These are phyloP conservation scores for Ancistrus triradiatus DNA, from an alignment of 2,113 vertebrate species.

Conservation along the genomic window DNA sequence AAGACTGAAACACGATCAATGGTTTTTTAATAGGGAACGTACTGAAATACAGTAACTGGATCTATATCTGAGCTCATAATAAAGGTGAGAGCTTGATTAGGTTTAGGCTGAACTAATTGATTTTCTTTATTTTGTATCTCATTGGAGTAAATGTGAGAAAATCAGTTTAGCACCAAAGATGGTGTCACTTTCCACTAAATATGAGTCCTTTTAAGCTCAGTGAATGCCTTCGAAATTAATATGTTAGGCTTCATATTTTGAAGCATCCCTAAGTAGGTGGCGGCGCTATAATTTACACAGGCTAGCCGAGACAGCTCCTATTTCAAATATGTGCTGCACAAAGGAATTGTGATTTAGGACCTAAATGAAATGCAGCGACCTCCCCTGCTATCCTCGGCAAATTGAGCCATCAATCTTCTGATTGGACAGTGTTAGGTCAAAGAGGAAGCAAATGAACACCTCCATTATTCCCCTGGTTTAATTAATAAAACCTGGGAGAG, in stretches of 20 bases:
- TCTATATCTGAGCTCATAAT: slow-evolving; percentile 36
- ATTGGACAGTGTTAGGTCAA: slow-evolving; percentile 40
- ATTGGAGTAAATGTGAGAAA: neutral
- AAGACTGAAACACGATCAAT: slow-evolving; percentile 34
- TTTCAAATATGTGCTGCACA: slow-evolving; percentile 6
- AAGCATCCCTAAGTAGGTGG: slow-evolving; percentile 2
- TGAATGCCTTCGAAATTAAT: neutral
- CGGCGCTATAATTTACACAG: neutral
- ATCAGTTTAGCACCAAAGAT: neutral
- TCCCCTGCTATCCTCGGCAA: slow-evolving; percentile 35
- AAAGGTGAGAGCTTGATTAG: slow-evolving; percentile 29
- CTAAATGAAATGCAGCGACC: slow-evolving; percentile 21
- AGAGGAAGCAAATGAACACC: slow-evolving; percentile 35
- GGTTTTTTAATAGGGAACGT: slow-evolving; percentile 31
- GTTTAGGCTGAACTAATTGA: slow-evolving; percentile 23
- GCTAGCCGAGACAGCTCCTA: neutral
- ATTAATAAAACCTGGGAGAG: slow-evolving; percentile 40
- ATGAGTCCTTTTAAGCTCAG: neutral
- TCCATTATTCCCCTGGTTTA: slow-evolving; percentile 35
- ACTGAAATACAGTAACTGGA: slow-evolving; percentile 30
- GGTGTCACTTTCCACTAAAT: neutral
- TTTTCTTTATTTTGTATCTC: slow-evolving; percentile 12
- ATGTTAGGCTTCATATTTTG: neutral
- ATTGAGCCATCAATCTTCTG: slow-evolving; percentile 47
- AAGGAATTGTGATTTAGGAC: slow-evolving; percentile 29